Evolutionary conservation across 2,797 vertebrate genomes (phyloP).

Genomic region (Chaetophractus vellerosus): DNA sequence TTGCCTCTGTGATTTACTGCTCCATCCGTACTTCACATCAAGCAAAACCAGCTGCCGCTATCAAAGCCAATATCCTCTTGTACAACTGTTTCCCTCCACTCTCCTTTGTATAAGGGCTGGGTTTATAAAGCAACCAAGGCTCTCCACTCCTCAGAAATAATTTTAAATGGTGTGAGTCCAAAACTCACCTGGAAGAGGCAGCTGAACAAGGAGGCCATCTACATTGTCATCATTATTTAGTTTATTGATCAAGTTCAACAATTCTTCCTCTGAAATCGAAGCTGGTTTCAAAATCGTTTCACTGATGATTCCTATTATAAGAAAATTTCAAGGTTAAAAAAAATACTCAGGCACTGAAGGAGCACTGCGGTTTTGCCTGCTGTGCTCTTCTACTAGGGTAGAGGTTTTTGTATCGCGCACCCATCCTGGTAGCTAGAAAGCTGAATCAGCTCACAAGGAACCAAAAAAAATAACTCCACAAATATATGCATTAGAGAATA

Average conservation of each 20-base stretch:
- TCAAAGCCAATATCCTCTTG: neutral
- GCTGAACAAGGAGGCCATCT: constrained; percentile 96
- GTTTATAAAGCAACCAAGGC: neutral
- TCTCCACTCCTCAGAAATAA: neutral
- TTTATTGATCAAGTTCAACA: constrained; percentile 94
- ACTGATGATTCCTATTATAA: constrained; percentile 94
- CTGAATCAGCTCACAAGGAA: neutral
- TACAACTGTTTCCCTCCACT: neutral
- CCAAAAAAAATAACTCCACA: neutral
- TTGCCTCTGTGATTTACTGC: neutral
- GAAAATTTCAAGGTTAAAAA: constrained; percentile 49
- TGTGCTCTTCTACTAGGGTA: neutral
- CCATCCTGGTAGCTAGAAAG: neutral
- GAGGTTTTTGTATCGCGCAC: neutral
- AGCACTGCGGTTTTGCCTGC: neutral
- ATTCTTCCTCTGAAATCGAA: constrained; percentile 94
- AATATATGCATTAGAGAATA: neutral
- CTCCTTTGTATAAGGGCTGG: neutral
- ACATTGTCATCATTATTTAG: constrained; percentile 95
- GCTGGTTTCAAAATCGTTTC: constrained; percentile 96
- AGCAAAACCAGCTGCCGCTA: constrained; percentile 10
- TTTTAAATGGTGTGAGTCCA: neutral
- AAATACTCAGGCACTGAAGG: neutral
- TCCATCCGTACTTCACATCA: neutral
- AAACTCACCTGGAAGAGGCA: constrained; percentile 95